A percentile compares a stretch with the other conserved stretches of the same genome.
Evolutionary conservation across 2,113 vertebrate genomes (phyloP).

Genomic region (Todiramphus saurophagus): DNA sequence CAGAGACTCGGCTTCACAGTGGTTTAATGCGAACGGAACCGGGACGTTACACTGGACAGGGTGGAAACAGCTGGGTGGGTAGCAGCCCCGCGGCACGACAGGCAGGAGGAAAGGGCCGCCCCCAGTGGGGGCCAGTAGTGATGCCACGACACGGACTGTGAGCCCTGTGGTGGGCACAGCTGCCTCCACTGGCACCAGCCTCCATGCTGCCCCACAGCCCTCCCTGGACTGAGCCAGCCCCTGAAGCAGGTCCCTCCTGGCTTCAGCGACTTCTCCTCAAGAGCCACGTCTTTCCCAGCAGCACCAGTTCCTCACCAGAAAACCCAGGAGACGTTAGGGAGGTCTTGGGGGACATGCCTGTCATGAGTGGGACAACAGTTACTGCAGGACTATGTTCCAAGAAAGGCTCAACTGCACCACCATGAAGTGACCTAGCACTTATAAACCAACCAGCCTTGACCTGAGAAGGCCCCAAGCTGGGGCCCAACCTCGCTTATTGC

Average conservation of each 20-base stretch:
- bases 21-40: conserved; percentile 86
- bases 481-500: neutral
- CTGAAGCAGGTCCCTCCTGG: neutral
- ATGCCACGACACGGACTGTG: neutral
- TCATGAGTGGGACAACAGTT: neutral
- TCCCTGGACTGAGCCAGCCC: neutral
- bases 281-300: neutral
- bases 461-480: neutral
- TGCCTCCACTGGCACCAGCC: neutral
- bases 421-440: neutral
- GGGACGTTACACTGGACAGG: conserved; percentile 77
- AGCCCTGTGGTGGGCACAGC: neutral
- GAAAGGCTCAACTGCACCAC: neutral
- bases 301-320: neutral
- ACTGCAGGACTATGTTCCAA: neutral
- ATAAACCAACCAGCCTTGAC: neutral
- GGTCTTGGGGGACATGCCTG: neutral
- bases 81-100: conserved; percentile 68
- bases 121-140: conserved; percentile 26
- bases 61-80: conserved; percentile 62
- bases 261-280: neutral
- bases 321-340: neutral
- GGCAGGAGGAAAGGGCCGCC: conserved; percentile 58
- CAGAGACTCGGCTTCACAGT: conserved; percentile 84
- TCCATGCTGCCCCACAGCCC: neutral